A percentile compares a stretch with the other conserved stretches of the same genome.
These are phyloP conservation scores for Archivesica marissinica DNA, from an alignment of 1,140 invertebrate species.

Conservation along the genomic window DNA sequence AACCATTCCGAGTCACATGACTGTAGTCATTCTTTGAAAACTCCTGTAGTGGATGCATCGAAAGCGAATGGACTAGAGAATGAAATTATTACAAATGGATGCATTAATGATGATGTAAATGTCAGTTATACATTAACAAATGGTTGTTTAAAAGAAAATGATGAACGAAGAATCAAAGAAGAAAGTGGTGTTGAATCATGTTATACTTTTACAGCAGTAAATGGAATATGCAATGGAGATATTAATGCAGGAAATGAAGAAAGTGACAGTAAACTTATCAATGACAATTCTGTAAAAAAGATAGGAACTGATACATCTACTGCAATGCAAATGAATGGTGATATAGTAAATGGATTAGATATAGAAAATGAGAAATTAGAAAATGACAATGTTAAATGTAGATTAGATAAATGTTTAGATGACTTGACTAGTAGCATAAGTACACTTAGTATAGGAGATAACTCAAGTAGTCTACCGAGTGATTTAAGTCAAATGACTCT, in stretches of 20 bases:
- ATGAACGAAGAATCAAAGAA: background rate
- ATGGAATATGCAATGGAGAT: conserved; percentile 44
- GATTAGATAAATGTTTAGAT: conserved; percentile 8
- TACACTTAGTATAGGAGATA: conserved; percentile 43
- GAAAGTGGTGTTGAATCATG: background rate
- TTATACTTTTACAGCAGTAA: background rate
- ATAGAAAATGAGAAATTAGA: background rate
- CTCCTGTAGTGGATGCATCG: background rate
- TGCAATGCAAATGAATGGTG: background rate
- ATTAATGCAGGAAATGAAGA: background rate
- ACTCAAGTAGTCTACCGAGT: conserved; percentile 28
- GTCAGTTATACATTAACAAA: conserved; percentile 40
- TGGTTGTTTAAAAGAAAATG: conserved; percentile 36
- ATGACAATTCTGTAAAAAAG: conserved; percentile 13
- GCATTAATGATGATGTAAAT: conserved; percentile 10
- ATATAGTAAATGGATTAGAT: background rate
- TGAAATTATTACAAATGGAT: background rate
- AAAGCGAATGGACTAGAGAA: conserved; percentile 7
- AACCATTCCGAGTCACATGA: conserved; percentile 6
- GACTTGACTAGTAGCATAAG: conserved; percentile 48
- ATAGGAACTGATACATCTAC: background rate
- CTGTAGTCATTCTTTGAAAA: background rate
- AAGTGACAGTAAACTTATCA: background rate
- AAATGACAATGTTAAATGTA: background rate
- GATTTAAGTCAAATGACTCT: conserved; percentile 44